phyloP scores from a whole-genome alignment of 2,797 vertebrate species.

The Forpus xanthops region DNA sequence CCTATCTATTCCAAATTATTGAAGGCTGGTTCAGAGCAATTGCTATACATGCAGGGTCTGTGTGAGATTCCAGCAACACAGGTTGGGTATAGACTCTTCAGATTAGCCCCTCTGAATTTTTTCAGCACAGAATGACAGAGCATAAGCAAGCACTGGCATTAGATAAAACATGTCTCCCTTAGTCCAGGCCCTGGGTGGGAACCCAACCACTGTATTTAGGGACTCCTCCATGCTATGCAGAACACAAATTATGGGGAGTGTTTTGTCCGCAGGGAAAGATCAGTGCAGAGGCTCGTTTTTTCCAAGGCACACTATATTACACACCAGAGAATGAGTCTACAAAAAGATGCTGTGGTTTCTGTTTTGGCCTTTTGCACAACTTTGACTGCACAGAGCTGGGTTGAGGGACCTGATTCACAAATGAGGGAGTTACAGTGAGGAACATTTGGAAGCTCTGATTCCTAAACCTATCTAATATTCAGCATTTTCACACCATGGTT shows the following conservation, averaged over 20 bases:
- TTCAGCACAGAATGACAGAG: background rate
- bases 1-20: fast-evolving
- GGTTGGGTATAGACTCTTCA: fast-evolving
- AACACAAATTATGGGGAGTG: background rate
- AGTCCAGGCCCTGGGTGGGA: background rate
- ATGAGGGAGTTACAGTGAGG: background rate
- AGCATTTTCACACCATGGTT: background rate
- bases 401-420: background rate
- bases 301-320: background rate
- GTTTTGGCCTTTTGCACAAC: background rate
- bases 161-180: background rate
- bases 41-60: background rate
- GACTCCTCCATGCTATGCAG: background rate
- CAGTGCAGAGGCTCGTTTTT: background rate
- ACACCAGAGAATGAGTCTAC: background rate
- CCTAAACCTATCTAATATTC: background rate
- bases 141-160: background rate
- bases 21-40: background rate
- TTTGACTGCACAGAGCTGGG: background rate
- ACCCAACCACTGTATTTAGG: background rate
- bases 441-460: background rate
- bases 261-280: background rate
- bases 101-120: background rate
- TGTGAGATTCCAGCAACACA: background rate
- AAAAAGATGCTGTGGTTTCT: background rate